Evolutionary conservation across 2,797 vertebrate genomes (phyloP), one percentile per base, ranked within the genome.

Genomic region (Acanthurus lineatus): DNA sequence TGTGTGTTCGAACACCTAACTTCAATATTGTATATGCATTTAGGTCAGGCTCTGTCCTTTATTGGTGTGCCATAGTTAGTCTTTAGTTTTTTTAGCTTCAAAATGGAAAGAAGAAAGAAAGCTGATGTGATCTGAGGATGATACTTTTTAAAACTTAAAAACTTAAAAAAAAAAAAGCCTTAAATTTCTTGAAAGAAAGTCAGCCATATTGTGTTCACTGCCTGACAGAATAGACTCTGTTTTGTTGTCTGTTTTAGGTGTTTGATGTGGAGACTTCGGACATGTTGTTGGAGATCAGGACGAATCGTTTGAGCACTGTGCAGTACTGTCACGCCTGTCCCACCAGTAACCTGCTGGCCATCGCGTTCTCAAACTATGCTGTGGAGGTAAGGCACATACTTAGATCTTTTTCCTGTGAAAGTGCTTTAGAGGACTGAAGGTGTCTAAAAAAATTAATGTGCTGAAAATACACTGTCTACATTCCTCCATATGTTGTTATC

Each of bases 311-410:
- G 56, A 97, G 96, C 87, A 96, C 93, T 3, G 96, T 99, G 79
- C 97, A 97, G 2, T 97, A 96, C 88, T 98, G 97, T 60, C 96
- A 98, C 63, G 96, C 97, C 69, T 98, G 96, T 82, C 95, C 97
- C 0, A 95, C 91, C 67, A 96, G 94, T 77, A 95, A 95, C 84
- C 93, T 99, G 78, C 95, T 97, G 52, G 96, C 98, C 9, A 88
- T 99, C 44, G 97, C 97, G 0, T 96, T 98, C 84, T 97, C 98
- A 25, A 97, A 98, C 82, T 98, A 96, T 56, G 94, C 96, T 38
- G 96, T 99, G 66, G 98, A 99, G 97, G 98, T 99, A 90, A 82
- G 74, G 17, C 1, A 19, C 56, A 10, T 2, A 19, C 35, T 9
- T 6, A 7, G 9, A 22, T 49, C 17, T 52, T 3, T n/a, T 28